Percentiles rank a stretch among this genome's conserved stretches.
Evolutionary conservation across 2,797 vertebrate species (phyloP).

Genomic region (Odontamblyopus lacepedii): DNA sequence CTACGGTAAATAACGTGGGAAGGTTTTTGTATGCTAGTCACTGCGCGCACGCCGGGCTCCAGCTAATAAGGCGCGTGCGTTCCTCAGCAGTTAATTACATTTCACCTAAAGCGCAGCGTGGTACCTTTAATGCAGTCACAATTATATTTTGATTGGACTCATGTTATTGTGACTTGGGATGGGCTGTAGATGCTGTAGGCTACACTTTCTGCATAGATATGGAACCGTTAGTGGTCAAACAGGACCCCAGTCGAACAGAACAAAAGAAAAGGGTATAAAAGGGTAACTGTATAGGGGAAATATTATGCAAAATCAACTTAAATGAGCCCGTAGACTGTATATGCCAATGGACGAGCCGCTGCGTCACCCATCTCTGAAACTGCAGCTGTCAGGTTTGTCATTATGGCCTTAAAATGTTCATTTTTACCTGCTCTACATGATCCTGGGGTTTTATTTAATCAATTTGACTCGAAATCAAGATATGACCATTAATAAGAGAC

Average conservation of each 20-base stretch:
- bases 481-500: no score
- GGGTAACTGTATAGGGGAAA: constrained; percentile 17
- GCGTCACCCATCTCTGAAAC: no score
- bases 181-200: neutral
- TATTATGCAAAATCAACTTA: no score
- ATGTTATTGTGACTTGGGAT: constrained; percentile 10
- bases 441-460: no score
- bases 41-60: constrained; percentile 2
- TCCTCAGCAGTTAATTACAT: constrained; percentile 14
- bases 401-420: no score
- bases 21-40: constrained; percentile 18
- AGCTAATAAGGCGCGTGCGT: constrained; percentile 8
- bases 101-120: constrained; percentile 15
- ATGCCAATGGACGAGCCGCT: no score
- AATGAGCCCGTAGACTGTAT: no score
- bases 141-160: constrained; percentile 8
- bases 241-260: neutral
- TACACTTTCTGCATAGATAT: neutral
- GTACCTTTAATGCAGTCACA: neutral
- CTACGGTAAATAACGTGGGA: neutral
- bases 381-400: no score
- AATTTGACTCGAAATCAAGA: no score
- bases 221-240: constrained; percentile 12
- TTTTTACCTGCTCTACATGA: no score
- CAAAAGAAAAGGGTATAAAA: neutral